phyloP scores from a whole-genome alignment of 2,797 vertebrate genomes.

The Crocodylus rhombifer region DNA sequence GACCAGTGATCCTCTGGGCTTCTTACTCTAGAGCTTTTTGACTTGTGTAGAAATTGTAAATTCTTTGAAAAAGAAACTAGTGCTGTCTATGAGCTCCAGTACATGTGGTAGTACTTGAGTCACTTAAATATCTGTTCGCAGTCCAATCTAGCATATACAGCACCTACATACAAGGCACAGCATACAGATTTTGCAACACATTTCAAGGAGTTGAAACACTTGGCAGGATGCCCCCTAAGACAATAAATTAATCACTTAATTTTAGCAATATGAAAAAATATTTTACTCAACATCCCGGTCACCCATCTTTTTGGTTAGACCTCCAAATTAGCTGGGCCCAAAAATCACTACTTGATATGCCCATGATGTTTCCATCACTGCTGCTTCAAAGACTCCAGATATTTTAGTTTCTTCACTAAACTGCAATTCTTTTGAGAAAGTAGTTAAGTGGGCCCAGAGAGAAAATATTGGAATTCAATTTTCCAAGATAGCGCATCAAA shows the following conservation, averaged over 20 bases:
- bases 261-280: accelerated
- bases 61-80: neutral
- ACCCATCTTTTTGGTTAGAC: accelerated
- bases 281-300: accelerated
- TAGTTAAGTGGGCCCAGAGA: accelerated
- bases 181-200: neutral
- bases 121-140: neutral
- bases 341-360: neutral
- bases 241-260: accelerated
- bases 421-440: neutral
- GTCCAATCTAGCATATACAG: neutral
- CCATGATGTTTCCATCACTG: accelerated
- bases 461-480: neutral
- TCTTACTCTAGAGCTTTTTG: neutral
- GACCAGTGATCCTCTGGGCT: neutral
- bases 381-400: neutral
- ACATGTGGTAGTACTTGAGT: neutral
- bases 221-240: accelerated
- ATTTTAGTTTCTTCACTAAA: neutral
- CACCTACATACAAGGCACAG: accelerated
- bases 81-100: neutral
- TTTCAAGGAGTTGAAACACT: neutral
- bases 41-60: neutral
- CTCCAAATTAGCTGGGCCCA: neutral
- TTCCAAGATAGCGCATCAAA: neutral